Conservation (phyloP, 2,797 vertebrate genomes). For the Cuculus canorus region DNA sequence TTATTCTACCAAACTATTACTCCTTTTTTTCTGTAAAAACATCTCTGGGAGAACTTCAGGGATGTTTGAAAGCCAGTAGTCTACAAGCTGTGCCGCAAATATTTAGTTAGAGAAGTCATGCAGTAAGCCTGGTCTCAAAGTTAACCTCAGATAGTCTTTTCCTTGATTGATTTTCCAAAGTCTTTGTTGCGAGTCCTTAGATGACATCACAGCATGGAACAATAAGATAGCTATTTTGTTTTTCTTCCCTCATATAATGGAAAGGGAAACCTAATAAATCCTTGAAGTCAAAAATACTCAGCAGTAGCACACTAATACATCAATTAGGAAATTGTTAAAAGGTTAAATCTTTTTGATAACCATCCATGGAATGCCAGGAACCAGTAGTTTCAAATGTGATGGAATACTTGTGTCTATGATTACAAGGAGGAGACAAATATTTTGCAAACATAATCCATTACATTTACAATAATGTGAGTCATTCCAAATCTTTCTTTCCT, state of each 20-base stretch:
- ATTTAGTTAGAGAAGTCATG: neutral
- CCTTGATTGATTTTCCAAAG: constrained; percentile 13
- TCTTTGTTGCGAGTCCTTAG: neutral
- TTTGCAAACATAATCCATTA: constrained; percentile 1
- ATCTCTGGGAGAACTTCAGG: neutral
- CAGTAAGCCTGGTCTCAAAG: neutral
- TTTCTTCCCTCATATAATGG: neutral
- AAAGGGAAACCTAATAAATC: neutral
- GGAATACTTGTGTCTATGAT: neutral
- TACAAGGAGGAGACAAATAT: neutral
- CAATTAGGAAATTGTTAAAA: constrained; percentile 18
- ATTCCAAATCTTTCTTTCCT: constrained; percentile 31
- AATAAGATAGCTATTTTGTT: neutral
- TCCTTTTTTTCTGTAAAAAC: neutral
- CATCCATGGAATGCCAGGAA: neutral
- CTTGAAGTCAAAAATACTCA: neutral
- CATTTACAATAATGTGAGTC: neutral
- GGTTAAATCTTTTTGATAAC: constrained; percentile 14
- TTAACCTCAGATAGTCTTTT: constrained; percentile 2
- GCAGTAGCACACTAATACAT: neutral
- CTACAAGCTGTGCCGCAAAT: neutral
- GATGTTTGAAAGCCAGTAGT: neutral
- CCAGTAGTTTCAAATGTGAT: neutral
- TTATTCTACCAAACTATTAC: neutral
- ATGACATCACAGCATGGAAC: neutral